Conservation (phyloP, 1,140 invertebrate genomes). For the Drosophila athabasca region DNA sequence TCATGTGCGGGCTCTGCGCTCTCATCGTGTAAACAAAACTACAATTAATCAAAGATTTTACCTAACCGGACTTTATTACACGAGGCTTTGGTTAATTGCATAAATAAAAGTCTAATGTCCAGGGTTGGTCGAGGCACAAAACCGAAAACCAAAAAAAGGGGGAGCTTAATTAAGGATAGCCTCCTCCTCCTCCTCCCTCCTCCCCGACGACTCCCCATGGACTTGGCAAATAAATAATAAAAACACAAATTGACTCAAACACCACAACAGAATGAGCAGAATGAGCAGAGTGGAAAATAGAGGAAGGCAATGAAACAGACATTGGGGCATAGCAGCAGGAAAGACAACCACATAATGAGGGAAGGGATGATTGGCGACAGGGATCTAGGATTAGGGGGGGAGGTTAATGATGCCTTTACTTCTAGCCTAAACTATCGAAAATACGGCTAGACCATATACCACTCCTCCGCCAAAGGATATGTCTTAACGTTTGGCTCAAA, state of each 20-base stretch:
- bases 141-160: background rate
- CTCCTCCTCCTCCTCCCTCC: conserved; percentile 29
- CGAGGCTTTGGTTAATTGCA: conserved; percentile 78
- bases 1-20: conserved; percentile 32
- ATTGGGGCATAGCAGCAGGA: conserved; percentile 11
- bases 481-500: conserved; percentile 24
- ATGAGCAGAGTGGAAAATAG: conserved; percentile 2
- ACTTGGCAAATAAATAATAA: conserved; percentile 77
- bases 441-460: too few species aligned
- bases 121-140: conserved; percentile 8
- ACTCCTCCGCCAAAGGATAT: too few species aligned
- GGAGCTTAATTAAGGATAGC: conserved; percentile 64
- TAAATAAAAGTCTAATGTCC: conserved; percentile 64
- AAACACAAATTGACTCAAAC: conserved; percentile 76
- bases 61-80: conserved; percentile 70
- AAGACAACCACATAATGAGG: conserved; percentile 5
- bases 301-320: conserved; percentile 31
- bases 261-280: conserved; percentile 29
- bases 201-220: conserved; percentile 56
- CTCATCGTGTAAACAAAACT: conserved; percentile 75
- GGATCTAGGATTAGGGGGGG: conserved; percentile 9
- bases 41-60: conserved; percentile 81
- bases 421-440: too few species aligned
- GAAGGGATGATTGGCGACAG: conserved; percentile 13
- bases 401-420: too few species aligned